Evolutionary conservation across 2,113 vertebrate species (phyloP), one percentile per base, ranked within the genome.

Genomic region (Perognathus longimembris): DNA sequence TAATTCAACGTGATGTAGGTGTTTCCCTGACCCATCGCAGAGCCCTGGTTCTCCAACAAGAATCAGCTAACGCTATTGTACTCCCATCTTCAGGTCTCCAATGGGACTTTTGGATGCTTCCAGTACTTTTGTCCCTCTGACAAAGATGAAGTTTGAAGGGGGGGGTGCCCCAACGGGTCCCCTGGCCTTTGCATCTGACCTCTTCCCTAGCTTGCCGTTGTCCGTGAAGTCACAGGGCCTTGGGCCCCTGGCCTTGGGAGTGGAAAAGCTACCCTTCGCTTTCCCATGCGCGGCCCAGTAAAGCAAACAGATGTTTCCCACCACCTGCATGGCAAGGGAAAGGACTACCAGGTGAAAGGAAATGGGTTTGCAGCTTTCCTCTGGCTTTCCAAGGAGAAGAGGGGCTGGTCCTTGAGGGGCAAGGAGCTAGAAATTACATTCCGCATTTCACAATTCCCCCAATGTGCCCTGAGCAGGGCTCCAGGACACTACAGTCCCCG

Each of bases 11-110:
- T n/a, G 26, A 90, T 77, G 22, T 34, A 50, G 80, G 59, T 38
- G 76, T 45, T 32, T 71, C 24, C 6, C 21, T 45, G 8, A 85
- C 26, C 18, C 40, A 54, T 40, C 28, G 12, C 69, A 21, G 50
- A 54, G 20, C 20, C 57, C 30, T 63, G 6, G 42, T 24, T 12
- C 57, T 42, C 54, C 12, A 11, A 15, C 36, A 7, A 28, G 20
- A 88, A 32, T 45, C 61, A 64, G 71, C 64, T 82, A 88, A 95
- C 81, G 95, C 95, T 84, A 54, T n/a, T 57, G 88, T 28, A 79
- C 36, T 84, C 92, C 93, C 93, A 4, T 85, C 94, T 90, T 95
- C 73, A 90, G 87, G 95, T 95, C 95, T 69, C 89, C 95, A 67
- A 50, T 88, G 86, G 2, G 69, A 95, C 95, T 54, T 54, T 18